Conservation (phyloP, 2,888 invertebrate genomes). For the Synanthedon formicaeformis region DNA sequence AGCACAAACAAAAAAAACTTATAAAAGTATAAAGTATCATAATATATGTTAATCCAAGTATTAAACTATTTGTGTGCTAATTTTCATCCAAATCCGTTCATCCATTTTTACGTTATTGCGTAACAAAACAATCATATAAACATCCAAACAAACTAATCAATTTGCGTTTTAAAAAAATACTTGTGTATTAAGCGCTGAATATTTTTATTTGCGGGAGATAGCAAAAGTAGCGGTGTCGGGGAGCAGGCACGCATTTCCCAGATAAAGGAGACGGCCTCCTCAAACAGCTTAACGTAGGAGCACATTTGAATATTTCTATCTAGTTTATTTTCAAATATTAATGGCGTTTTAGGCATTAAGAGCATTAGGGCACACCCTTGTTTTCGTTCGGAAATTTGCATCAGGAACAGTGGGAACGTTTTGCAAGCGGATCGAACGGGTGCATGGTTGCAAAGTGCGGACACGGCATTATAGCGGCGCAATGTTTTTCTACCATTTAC, state of each 20-base stretch:
- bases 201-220: constrained; percentile 17
- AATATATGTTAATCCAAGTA: too few species aligned
- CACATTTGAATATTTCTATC: constrained; percentile 51
- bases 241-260: constrained; percentile 1
- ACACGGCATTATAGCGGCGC: too few species aligned
- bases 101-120: too few species aligned
- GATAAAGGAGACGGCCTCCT: background rate
- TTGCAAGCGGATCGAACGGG: background rate
- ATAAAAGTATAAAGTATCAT: too few species aligned
- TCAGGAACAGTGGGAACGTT: constrained; percentile 12
- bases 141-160: too few species aligned
- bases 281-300: constrained; percentile 17
- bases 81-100: too few species aligned
- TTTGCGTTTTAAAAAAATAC: too few species aligned
- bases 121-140: too few species aligned
- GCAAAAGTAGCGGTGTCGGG: constrained; percentile 9
- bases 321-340: constrained; percentile 67
- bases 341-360: constrained; percentile 59
- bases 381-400: constrained; percentile 59
- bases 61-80: too few species aligned
- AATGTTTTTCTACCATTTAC: too few species aligned
- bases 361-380: constrained; percentile 59
- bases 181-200: background rate
- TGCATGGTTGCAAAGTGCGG: background rate
- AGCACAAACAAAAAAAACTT: too few species aligned